Base-by-base conservation (phyloP, 1,140 invertebrate genomes). In the Drosophila ohnishii region DNA sequence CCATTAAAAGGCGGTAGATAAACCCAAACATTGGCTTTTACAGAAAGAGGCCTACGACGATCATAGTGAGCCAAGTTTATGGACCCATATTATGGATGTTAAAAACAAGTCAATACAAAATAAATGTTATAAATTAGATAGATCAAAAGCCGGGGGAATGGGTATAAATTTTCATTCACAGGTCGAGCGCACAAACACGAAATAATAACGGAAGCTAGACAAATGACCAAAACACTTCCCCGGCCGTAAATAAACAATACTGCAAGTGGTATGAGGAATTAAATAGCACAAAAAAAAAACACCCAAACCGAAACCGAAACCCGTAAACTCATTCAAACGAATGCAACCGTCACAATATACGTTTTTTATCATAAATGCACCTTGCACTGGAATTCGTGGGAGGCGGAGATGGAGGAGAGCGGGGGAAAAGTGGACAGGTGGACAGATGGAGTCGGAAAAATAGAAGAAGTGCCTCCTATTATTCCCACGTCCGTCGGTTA, bases 401-500 rank as follows among this genome's bases (percentile, higher is more conserved):
- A 40, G 51, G 47, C 30, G 44, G 48, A 47, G 40, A 30, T 9
- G 13, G 6, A 44, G 37, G 11, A n/a, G 9, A 44, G 25, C 39
- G 34, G 59, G 8, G 8, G 40, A 44, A 28, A 72, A 84, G 45
- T 72, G 80, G 62, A 80, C 61, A 79, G 67, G 73, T 64, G 80
- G 70, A 70, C 63, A 82, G 62, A 66, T 67, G 80, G 76, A 67
- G 66, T 14, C 19, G 60, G 72, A 44, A 77, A 81, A 77, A 70
- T 66, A 69, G 56, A 73, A 75, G 61, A 69, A 40, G 45, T 40
- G 47, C 59, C 65, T 61, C 61, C 71, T 61, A 56, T 53, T 72
- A 86, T 89, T 89, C 86, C 86, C 86, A 89, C 86, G 86, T 90
- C 67, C 78, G 86, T 82, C 62, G 72, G 86, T 90, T 86, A 90